Evolutionary conservation across 2,797 vertebrate genomes (phyloP).

Genomic region (Psittacula echo): DNA sequence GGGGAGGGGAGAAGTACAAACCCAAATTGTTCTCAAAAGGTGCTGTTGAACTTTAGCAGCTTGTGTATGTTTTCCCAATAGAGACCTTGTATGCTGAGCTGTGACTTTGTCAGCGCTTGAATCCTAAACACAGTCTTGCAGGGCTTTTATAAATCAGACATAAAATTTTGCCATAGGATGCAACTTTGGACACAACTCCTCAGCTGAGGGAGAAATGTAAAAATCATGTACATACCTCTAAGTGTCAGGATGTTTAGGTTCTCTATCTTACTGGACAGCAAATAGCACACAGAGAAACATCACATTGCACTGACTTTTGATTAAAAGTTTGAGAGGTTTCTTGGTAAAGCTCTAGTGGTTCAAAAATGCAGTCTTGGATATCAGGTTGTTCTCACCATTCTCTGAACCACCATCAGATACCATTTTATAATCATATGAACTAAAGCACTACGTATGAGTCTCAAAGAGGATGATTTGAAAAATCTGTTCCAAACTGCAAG

Average conservation of each 20-base stretch:
- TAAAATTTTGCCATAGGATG: not conserved
- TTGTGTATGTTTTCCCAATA: not conserved
- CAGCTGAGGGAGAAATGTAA: not conserved
- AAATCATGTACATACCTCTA: not conserved
- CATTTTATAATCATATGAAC: not conserved
- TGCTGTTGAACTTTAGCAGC: not conserved
- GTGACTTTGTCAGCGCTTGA: not conserved
- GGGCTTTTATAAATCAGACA: not conserved
- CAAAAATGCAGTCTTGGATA: not conserved
- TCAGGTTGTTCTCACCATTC: not conserved
- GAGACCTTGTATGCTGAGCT: not conserved
- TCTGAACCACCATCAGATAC: not conserved
- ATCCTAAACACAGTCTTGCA: not conserved
- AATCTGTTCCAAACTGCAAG: not conserved
- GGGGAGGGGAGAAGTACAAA: not conserved
- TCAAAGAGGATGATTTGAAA: not conserved
- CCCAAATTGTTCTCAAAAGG: not conserved
- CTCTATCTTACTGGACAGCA: not conserved
- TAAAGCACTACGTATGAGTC: not conserved
- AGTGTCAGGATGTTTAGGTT: not conserved
- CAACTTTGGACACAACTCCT: not conserved
- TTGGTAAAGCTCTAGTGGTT: not conserved
- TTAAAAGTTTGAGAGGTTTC: rapidly evolving
- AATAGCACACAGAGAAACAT: not conserved
- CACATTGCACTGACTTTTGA: not conserved